Conservation (phyloP, 2,888 invertebrate genomes). For the Drosophila merina region DNA sequence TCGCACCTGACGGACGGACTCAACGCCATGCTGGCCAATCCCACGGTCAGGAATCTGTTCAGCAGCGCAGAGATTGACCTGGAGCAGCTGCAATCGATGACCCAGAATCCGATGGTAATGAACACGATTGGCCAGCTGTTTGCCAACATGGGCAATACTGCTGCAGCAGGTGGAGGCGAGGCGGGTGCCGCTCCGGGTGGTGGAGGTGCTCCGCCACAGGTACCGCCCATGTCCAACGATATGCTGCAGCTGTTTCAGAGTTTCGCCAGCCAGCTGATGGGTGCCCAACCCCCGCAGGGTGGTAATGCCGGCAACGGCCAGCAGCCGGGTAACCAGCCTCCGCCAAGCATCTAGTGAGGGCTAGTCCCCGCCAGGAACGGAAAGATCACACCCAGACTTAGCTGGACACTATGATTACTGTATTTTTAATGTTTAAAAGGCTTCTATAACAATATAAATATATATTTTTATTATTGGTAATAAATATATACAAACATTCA, state of each 20-base stretch:
- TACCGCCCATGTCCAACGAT: conserved; percentile 67
- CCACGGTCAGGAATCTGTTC: conserved; percentile 77
- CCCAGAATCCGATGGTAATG: conserved; percentile 79
- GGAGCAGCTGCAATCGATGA: conserved; percentile 73
- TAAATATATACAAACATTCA: conserved; percentile 55
- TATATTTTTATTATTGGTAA: conserved; percentile 71
- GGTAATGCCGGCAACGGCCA: conserved; percentile 50
- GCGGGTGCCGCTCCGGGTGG: conserved; percentile 32
- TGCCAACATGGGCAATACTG: conserved; percentile 54
- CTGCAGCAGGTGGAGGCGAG: conserved; percentile 25
- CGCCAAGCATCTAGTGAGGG: conserved; percentile 57
- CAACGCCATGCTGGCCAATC: conserved; percentile 78
- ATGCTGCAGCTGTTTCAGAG: conserved; percentile 80
- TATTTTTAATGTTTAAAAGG: conserved; percentile 59
- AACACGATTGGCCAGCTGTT: conserved; percentile 74
- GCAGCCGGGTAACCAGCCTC: conserved; percentile 72
- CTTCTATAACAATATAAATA: conserved; percentile 49
- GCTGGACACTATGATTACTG: conserved; percentile 40
- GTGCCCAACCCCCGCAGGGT: conserved; percentile 47
- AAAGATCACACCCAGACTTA: conserved; percentile 20
- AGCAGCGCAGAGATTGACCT: conserved; percentile 79
- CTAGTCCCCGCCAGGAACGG: conserved; percentile 16
- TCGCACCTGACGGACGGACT: conserved; percentile 77
- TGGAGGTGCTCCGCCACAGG: conserved; percentile 37
- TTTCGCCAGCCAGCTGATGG: conserved; percentile 73